Percentiles rank a stretch among this genome's conserved stretches.
Evolutionary conservation across 2,113 vertebrate species (phyloP).

Genomic region (Thymallus thymallus): DNA sequence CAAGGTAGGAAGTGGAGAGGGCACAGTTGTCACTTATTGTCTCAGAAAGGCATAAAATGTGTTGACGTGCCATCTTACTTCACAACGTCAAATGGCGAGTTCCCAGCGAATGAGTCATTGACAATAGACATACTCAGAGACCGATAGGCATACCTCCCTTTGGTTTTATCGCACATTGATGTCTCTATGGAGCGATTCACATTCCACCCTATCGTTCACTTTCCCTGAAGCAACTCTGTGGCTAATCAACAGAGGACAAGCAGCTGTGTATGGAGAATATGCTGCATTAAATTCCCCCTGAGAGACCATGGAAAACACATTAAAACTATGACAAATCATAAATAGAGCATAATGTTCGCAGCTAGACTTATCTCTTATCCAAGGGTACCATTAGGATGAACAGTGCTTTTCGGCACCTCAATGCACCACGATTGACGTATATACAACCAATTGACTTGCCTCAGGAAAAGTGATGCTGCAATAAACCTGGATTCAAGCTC

Average conservation of each 20-base stretch:
- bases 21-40: slow-evolving; percentile 3
- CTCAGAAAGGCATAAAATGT: slow-evolving; percentile 1
- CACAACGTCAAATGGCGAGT: neutral
- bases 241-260: slow-evolving; percentile 11
- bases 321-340: slow-evolving; percentile 11
- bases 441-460: slow-evolving; percentile 6
- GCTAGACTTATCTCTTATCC: slow-evolving; percentile 9
- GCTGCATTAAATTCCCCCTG: slow-evolving; percentile 17
- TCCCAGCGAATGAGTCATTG: neutral
- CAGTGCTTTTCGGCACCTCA: slow-evolving; percentile 1
- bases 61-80: neutral
- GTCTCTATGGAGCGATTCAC: slow-evolving; percentile 5
- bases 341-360: slow-evolving; percentile 9
- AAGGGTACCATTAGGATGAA: slow-evolving; percentile 5
- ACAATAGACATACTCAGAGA: neutral
- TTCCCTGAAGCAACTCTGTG: neutral
- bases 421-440: neutral
- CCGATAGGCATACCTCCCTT: neutral
- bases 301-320: slow-evolving; percentile 17
- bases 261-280: slow-evolving; percentile 2
- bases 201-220: neutral
- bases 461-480: slow-evolving; percentile 16
- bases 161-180: neutral
- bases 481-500: slow-evolving; percentile 32
- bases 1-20: slow-evolving; percentile 3